phyloP scores from a whole-genome alignment of 1,140 invertebrate species.

The Bombus haemorrhoidalis region DNA sequence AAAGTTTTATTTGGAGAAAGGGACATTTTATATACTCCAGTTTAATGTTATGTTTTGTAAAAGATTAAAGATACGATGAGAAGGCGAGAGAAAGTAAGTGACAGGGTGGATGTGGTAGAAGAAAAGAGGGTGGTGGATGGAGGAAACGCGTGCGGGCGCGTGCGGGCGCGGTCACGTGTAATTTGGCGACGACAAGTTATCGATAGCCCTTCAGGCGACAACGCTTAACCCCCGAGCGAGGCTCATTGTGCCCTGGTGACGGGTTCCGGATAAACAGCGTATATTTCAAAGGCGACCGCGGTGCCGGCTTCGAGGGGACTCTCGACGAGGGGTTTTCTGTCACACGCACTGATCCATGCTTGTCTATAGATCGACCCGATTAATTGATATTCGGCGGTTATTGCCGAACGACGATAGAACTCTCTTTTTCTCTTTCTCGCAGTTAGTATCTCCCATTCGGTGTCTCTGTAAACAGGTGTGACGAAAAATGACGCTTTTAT shows the following conservation, averaged over 20 bases:
- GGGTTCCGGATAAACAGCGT: constrained; percentile 78
- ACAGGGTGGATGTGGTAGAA: background rate
- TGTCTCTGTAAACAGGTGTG: background rate
- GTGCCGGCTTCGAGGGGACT: constrained; percentile 71
- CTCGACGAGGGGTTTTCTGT: constrained; percentile 79
- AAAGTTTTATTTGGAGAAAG: no score
- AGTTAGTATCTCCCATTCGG: background rate
- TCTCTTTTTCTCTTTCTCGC: no score
- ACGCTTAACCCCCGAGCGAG: constrained; percentile 75
- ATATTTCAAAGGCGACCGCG: constrained; percentile 79
- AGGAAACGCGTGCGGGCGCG: constrained; percentile 28
- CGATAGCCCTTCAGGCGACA: constrained; percentile 78
- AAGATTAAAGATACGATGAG: background rate
- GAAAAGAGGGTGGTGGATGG: constrained; percentile 1
- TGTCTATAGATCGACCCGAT: constrained; percentile 67
- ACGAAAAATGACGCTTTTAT: constrained; percentile 40
- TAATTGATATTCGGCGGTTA: constrained; percentile 76
- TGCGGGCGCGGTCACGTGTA: constrained; percentile 66
- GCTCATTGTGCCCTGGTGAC: constrained; percentile 78
- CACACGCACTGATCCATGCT: constrained; percentile 77
- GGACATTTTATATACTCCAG: background rate
- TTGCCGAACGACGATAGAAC: constrained; percentile 46
- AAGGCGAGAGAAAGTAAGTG: background rate
- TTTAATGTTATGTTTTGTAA: background rate
- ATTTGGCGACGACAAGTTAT: constrained; percentile 80